Base-by-base conservation (phyloP, 2,888 invertebrate genomes). In the Heliconius charithonia region DNA sequence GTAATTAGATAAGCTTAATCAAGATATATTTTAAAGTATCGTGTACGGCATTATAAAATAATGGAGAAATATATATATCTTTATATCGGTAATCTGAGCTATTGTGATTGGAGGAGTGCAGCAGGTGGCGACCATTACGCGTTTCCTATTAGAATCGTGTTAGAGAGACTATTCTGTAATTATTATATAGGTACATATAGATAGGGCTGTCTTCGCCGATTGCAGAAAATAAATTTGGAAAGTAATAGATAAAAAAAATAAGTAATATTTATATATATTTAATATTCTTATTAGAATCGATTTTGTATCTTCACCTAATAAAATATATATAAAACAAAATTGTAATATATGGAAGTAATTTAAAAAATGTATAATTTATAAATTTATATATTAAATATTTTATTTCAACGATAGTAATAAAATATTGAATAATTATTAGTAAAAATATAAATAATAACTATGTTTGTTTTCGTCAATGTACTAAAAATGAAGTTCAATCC, bases 71-170 rank as follows among this genome's bases (percentile, higher is more conserved):
- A 32, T 19, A 25, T 62, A 73, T 41, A 56, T 59, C 9, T 32
- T 62, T 45, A 69, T 70, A 69, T 70, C 70, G 51, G 62, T 69
- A 77, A 74, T 73, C 76, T 75, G 69, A 63, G 75, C 72, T 73
- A 77, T 79, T 81, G 83, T 83, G 88, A 89, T 89, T 89, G 89
- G 89, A 86, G 86, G 83, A 80, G 76, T 80, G 80, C 84, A 84
- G 91, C 92, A 93, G 93, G 90, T 92, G 93, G 89, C 82, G 85
- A 85, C 85, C 86, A 84, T 86, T 85, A 86, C 86, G 86, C 84
- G 89, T 92, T 92, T 93, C 94, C 92, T 93, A 93, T 94, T 94
- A 93, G 93, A 93, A 91, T 91, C 92, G 88, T 88, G 89, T 89
- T 89, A 89, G 88, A 88, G 85, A 84, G 85, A 82, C 89, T 89